Base-by-base conservation (phyloP, 23 tunicate species). In the Phallusia fumigata region DNA sequence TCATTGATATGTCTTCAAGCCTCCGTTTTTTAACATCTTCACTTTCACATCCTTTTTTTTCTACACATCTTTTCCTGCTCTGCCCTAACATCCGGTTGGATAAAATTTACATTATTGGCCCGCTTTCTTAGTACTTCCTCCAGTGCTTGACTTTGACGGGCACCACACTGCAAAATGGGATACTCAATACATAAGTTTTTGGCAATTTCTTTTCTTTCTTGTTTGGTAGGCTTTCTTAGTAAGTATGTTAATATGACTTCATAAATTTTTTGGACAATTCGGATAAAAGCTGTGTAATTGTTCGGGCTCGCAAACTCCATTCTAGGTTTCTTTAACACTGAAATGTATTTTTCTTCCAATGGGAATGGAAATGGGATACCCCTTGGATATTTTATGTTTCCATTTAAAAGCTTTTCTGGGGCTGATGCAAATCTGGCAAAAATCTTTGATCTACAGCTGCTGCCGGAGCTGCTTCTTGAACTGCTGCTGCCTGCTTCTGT, bases 101-200 rank as follows among this genome's bases (percentile, higher is more conserved):
- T 74, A 24, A 74, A 21, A 21, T 74, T 30, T 2, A 74, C 77
- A 74, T 74, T 74, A 31, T 74, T 58, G 16, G 69, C 69, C 69
- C 69, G 8, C 28, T 58, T 58, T 24, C 26, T 8, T 22, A 58
- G 69, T 5, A 58, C 69, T 13, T 58, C 69, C 3, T 58, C 28
- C 69, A 58, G 28, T 21, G 69, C 69, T 21, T 21, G 28, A 22
- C 69, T 21, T 58, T 58, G 69, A 58, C 69, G 69, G 3, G 26
- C 28, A 21, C 69, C 69, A 58, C 69, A 58, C 11, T 58, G 69
- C 16, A 58, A 58, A 21, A 58, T 58, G 8, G 11, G 69, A 2
- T 58, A 58, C 69, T 58, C 69, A 21, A 58, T 58, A 24, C 16
- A 58, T 6, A 58, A 10, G 69, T 1, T 58, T 58, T 58, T 58